Conservation (phyloP, 2,888 invertebrate genomes). For the Sepioteuthis lessoniana region DNA sequence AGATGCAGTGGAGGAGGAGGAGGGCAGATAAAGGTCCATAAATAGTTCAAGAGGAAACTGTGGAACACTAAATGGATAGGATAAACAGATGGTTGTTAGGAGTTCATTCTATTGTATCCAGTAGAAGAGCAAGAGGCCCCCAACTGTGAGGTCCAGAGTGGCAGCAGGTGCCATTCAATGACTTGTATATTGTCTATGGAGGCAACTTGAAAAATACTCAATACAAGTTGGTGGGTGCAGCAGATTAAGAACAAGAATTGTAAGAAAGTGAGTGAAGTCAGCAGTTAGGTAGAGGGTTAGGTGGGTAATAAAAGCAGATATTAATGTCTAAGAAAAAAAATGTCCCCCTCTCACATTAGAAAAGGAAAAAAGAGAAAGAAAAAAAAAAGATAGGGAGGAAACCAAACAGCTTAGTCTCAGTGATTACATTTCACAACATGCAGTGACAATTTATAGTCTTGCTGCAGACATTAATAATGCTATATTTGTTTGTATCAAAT, state of each 20-base stretch:
- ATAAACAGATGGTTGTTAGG: neutral
- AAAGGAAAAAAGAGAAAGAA: neutral
- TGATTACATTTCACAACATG: conserved; percentile 33
- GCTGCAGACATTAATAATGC: neutral
- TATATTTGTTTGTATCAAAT: neutral
- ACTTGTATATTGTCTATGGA: conserved; percentile 9
- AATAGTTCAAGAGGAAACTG: neutral
- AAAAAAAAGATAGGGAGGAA: neutral
- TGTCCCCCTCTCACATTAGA: neutral
- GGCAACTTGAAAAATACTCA: conserved; percentile 18
- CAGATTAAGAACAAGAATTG: neutral
- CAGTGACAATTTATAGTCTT: neutral
- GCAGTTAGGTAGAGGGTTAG: conserved; percentile 11
- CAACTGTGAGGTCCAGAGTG: neutral
- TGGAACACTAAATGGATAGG: neutral
- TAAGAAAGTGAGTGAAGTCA: neutral
- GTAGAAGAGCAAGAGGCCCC: neutral
- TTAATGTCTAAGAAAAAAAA: neutral
- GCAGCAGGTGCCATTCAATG: neutral
- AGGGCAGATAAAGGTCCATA: conserved; percentile 25
- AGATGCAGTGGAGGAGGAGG: conserved; percentile 19
- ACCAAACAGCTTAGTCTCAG: conserved; percentile 11
- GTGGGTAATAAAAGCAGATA: neutral
- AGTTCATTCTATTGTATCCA: conserved; percentile 7
- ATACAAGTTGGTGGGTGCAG: conserved; percentile 33